Evolutionary conservation across 2,888 invertebrate genomes (phyloP), one percentile per base, ranked within the genome.

Genomic region (Acleris cristana): DNA sequence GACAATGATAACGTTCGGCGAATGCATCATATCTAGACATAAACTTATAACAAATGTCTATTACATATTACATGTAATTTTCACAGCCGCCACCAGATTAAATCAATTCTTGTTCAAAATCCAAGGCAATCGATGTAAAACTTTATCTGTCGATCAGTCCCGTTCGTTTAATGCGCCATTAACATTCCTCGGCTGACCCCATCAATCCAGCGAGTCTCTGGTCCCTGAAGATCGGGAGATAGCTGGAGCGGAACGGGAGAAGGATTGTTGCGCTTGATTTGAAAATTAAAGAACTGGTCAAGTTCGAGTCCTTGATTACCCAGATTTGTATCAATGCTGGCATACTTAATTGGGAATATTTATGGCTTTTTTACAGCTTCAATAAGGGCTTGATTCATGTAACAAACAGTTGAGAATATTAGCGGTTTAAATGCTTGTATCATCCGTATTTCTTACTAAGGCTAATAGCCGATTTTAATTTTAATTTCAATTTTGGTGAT

Each of bases 101-200:
- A 21, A 64, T 30, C 53, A 54, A 48, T 34, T 49, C 18, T 65
- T 65, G 59, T 60, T 65, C 59, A 65, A 65, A 48, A 57, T 40
- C 59, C 58, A 6, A 49, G 54, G 30, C 51, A 65, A 65, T 55
- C 59, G 23, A 54, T 65, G 60, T 65, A 12, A 40, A 49, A 60
- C 49, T 55, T 60, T 60, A 65, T 65, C 65, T 54, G 44, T 48
- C 48, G 49, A 18, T 40, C 59, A 54, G 40, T 40, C 48, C 48
- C 16, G 48, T 59, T 18, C 26, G 21, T 45, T 21, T 58, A 58
- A 16, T 45, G 45, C 26, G 57, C 23, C 58, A 58, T 58, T 58
- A 58, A 58, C 45, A 58, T 58, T 58, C 58, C 58, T 40, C 10
- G n/a, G 8, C 44, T 14, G 45, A 10, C 4, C 26, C 58, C 58